Base-by-base conservation (phyloP, 2,888 invertebrate species). In the Drosophila leonis region DNA sequence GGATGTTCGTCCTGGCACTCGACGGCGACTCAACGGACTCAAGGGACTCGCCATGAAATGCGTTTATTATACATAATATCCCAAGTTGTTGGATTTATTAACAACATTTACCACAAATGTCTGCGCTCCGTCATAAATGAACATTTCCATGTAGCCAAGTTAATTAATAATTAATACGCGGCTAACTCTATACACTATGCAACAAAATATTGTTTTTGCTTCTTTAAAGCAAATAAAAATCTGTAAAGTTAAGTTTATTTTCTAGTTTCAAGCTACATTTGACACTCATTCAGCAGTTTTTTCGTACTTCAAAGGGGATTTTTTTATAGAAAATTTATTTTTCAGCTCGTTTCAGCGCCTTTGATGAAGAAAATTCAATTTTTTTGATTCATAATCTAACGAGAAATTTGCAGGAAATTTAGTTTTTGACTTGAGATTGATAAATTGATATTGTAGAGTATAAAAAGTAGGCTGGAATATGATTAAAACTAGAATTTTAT, bases 41-140 rank as follows among this genome's bases (percentile, higher is more conserved):
- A 75, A 88, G 66, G 74, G 83, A 85, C 64, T 68, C 65, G 70
- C 61, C 75, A 81, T 79, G 60, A 79, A 71, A 75, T 79, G 77
- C 33, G n/a, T 71, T 75, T 75, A 75, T 75, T 75, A 64, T 67
- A 54, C 64, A 66, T 63, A 62, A 77, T 71, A 71, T 39, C 52
- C 57, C 51, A 63, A 74, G 72, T 68, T 61, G 10, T 33, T 39
- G 64, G 29, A 57, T 60, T 69, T 35, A 74, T 74, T 65, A 64
- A 70, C 79, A 61, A 46, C 44, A 39, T 44, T 44, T 37, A 24
- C 12, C 37, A 31, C 15, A 13, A 29, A 15, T 10, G 13, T 10
- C 31, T 27, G 12, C 63, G 66, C 20, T 52, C 39, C 46, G 31
- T 52, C 46, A 33, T 1, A 59, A 37, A 18, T 42, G 5, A n/a